These are phyloP conservation scores for Metopia argyrocephala DNA, from an alignment of 2,888 invertebrate genomes.

Conservation along the genomic window DNA sequence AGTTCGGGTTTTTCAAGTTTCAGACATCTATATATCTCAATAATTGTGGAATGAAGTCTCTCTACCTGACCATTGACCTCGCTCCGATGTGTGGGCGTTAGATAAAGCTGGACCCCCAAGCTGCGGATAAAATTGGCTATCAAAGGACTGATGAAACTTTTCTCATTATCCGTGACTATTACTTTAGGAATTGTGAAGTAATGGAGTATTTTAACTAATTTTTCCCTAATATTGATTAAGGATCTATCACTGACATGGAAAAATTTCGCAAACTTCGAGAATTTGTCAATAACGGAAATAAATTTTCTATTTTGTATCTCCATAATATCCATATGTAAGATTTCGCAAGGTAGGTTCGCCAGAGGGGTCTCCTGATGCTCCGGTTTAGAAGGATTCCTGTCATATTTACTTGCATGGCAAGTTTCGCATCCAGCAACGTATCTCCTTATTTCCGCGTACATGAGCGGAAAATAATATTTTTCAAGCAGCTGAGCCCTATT, in stretches of 20 bases:
- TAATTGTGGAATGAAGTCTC: constrained; percentile 57
- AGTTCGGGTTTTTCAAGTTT: constrained; percentile 35
- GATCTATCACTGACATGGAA: neutral
- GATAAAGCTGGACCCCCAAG: constrained; percentile 51
- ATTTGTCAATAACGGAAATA: neutral
- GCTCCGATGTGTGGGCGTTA: constrained; percentile 54
- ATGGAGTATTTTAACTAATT: constrained; percentile 22
- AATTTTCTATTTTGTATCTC: neutral
- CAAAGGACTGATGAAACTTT: neutral
- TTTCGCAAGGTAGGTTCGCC: neutral
- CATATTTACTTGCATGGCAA: constrained; percentile 12
- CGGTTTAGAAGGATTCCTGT: neutral
- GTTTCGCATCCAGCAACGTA: neutral
- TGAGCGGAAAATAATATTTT: constrained; percentile 39
- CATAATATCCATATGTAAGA: neutral
- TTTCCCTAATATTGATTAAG: neutral
- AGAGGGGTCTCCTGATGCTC: neutral
- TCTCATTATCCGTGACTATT: constrained; percentile 3
- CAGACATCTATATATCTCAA: constrained; percentile 62
- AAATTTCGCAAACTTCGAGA: too few species aligned
- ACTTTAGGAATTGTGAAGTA: constrained; percentile 57
- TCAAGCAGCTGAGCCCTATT: neutral
- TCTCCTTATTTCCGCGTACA: neutral
- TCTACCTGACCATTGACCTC: constrained; percentile 64
- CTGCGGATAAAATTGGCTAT: constrained; percentile 12